Base-by-base conservation (phyloP, 2,797 vertebrate genomes). In the Acanthurus tractus region DNA sequence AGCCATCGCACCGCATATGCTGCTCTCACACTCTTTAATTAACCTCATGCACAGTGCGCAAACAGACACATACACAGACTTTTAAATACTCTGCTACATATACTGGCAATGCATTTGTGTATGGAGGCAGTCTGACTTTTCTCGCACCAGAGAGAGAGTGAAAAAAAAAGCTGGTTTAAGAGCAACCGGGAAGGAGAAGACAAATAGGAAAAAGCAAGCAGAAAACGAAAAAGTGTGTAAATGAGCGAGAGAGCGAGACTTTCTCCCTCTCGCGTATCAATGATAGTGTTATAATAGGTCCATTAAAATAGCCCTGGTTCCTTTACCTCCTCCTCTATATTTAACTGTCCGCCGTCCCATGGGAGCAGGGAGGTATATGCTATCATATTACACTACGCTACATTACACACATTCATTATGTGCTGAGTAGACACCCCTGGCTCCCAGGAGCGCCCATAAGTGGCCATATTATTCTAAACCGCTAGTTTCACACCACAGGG, bases 391-490 rank as follows among this genome's bases (percentile, higher is more conserved):
- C 92, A 89, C 89, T 90, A 93, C 84, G 92, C 92, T 93, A 94
- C 93, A 94, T 94, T 93, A 93, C 92, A 93, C 93, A 92, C 93
- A 93, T 94, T 94, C 92, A 94, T 94, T 93, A 93, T 90, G 91
- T 93, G 93, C 93, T 90, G 93, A 94, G 92, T 88, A 93, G 92
- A 91, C 93, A 92, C 93, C 90, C 88, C 87, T 84, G 83, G 92
- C 74, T 93, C 93, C 93, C 92, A 86, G 86, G 91, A 94, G 92
- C 90, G 64, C 88, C 89, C 87, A 81, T 93, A 94, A 93, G 92
- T 93, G 92, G 92, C 87, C 86, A 55, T 90, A 93, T 94, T 93
- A 93, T 93, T 94, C 93, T 90, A 93, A 93, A 93, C 93, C 91
- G 83, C 85, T 46, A 56, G 87, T 92, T 93, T 92, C 92, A 92